A percentile compares a stretch with the other conserved stretches of the same genome.
phyloP scores from a whole-genome alignment of 2,888 invertebrate genomes.

The Alsophila aescularia region DNA sequence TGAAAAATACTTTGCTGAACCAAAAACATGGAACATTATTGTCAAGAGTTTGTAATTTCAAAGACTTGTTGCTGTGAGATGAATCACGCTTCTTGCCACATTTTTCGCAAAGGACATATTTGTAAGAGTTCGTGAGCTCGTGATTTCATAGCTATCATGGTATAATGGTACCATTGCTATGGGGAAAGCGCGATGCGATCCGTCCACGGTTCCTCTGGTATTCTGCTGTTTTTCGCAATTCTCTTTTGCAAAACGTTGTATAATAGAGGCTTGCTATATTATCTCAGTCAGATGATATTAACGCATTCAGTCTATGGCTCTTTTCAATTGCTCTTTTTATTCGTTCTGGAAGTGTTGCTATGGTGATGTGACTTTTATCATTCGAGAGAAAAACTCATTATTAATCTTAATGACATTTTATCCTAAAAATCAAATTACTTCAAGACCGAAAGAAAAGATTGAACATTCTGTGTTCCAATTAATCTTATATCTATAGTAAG shows the following conservation, averaged over 20 bases:
- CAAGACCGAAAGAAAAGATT: too few species aligned
- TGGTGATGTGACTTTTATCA: too few species aligned
- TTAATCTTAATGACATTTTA: too few species aligned
- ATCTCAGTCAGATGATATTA: too few species aligned
- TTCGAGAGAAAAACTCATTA: too few species aligned
- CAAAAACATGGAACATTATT: constrained; percentile 5
- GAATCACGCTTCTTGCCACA: too few species aligned
- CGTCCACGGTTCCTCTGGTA: not conserved
- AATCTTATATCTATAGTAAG: too few species aligned
- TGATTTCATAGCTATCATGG: constrained; percentile 12
- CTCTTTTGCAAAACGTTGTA: constrained; percentile 8
- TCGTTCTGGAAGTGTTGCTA: not conserved
- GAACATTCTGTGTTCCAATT: not conserved
- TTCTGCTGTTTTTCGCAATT: constrained; percentile 7
- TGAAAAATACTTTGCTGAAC: constrained; percentile 9
- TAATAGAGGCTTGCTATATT: not conserved
- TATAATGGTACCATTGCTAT: too few species aligned
- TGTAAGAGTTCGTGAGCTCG: constrained; percentile 19
- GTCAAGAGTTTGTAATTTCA: not conserved
- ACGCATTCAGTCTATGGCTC: not conserved
- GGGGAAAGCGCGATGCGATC: constrained; percentile 14
- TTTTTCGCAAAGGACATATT: not conserved
- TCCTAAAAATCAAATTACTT: too few species aligned
- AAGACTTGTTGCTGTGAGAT: not conserved
- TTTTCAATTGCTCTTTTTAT: not conserved